These are phyloP conservation scores for Umimayanthus kanabou DNA, from an alignment of 92 coral and sea anemone species.

Conservation along the genomic window DNA sequence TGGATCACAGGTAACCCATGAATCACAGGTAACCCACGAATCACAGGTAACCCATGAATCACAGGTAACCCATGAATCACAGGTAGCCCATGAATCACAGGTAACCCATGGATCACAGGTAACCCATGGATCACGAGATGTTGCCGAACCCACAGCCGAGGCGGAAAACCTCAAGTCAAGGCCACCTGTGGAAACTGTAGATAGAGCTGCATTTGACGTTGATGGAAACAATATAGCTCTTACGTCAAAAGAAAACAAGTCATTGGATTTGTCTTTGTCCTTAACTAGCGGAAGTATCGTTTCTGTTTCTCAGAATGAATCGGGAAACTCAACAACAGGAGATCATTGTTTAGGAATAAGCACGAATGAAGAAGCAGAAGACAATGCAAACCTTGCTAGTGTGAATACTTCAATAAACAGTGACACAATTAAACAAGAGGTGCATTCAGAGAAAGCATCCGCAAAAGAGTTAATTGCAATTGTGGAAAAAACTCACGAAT, in stretches of 20 bases:
- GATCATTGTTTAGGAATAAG: not conserved
- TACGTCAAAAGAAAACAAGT: not conserved
- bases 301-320: not conserved
- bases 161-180: not conserved
- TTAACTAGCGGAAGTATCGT: not conserved
- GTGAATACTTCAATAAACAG: not conserved
- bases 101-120: not conserved
- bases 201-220: not conserved
- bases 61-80: too few relatives aligned
- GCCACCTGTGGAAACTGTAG: not conserved
- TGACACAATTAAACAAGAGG: not conserved
- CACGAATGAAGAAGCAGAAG: not conserved
- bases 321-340: not conserved
- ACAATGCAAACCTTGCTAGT: not conserved
- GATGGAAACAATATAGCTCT: not conserved
- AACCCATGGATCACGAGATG: not conserved
- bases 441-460: not conserved
- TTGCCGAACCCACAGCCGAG: not conserved
- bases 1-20: too few relatives aligned
- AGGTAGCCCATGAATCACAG: too few relatives aligned
- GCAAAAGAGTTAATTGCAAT: not conserved
- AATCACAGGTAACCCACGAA: too few relatives aligned
- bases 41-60: too few relatives aligned
- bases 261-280: not conserved
- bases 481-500: not conserved